Percentiles rank a stretch among this genome's conserved stretches.
Evolutionary conservation across 2,888 invertebrate genomes (phyloP).

Genomic region (Diadegma fenestrale): DNA sequence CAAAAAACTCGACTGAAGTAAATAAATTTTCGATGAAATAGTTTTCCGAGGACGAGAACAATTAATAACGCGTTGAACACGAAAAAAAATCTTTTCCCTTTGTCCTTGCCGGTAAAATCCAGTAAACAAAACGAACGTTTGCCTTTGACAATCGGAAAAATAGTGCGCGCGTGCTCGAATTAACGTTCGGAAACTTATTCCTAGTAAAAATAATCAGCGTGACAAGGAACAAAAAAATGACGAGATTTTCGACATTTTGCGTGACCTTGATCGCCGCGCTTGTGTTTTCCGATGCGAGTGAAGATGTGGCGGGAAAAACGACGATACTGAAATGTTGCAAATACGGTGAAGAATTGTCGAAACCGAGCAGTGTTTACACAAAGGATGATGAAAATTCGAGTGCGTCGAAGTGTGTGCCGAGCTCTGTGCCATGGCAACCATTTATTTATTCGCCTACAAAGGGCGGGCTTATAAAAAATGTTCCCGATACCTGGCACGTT

Average conservation of each 20-base stretch:
- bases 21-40: background rate
- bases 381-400: slow-evolving; percentile 48
- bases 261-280: slow-evolving; percentile 59
- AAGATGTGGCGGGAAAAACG: slow-evolving; percentile 71
- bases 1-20: background rate
- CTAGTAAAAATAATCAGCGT: background rate
- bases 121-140: background rate
- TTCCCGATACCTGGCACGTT: slow-evolving; percentile 86
- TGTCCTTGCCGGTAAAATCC: background rate
- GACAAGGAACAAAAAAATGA: background rate
- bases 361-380: slow-evolving; percentile 64
- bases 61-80: background rate
- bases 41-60: background rate
- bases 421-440: slow-evolving; percentile 86
- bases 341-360: slow-evolving; percentile 85
- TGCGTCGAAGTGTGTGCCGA: slow-evolving; percentile 77
- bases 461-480: slow-evolving; percentile 83
- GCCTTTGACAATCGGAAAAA: background rate
- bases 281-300: slow-evolving; percentile 69
- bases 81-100: background rate
- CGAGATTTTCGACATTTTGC: slow-evolving; percentile 11
- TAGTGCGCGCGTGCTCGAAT: background rate
- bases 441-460: slow-evolving; percentile 87
- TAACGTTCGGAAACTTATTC: background rate
- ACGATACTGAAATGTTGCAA: slow-evolving; percentile 87